A percentile compares a stretch with the other conserved stretches of the same genome.
Conservation (phyloP, 2,888 invertebrate species). For the Xestobium rufovillosum region DNA sequence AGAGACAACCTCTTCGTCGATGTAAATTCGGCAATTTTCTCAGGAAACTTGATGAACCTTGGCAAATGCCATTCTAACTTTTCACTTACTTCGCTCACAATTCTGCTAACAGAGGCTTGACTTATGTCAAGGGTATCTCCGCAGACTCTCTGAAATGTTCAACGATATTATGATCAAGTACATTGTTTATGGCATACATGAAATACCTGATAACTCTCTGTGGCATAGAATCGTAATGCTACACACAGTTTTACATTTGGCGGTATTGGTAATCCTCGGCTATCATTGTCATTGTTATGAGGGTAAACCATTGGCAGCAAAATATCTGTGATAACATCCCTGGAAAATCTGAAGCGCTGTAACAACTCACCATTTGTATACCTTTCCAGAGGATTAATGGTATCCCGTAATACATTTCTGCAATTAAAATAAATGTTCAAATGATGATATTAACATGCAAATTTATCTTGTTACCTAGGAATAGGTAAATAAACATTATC, state of each 20-base stretch:
- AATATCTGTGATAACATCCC: neutral
- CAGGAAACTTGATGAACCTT: neutral
- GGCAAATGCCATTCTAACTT: neutral
- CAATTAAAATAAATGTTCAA: too few species aligned
- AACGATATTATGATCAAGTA: neutral
- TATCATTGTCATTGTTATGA: neutral
- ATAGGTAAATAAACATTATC: constrained; percentile 4
- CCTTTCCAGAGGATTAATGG: neutral
- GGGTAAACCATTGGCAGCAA: neutral
- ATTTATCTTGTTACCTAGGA: neutral
- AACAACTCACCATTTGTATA: neutral
- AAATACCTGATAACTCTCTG: neutral
- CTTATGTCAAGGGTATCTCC: constrained; percentile 1
- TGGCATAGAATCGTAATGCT: constrained; percentile 3
- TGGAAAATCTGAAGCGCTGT: neutral
- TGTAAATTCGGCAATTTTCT: neutral
- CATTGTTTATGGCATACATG: neutral
- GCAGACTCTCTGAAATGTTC: neutral
- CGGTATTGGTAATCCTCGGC: constrained; percentile 2
- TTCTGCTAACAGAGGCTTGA: constrained; percentile 1
- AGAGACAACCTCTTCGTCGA: neutral
- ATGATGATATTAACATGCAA: too few species aligned
- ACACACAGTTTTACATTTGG: constrained; percentile 2
- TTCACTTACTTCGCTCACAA: neutral
- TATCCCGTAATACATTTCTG: neutral